Percentiles rank a stretch among this genome's conserved stretches.
phyloP scores from a whole-genome alignment of 1,140 invertebrate species.

The Steinernema khuongi region DNA sequence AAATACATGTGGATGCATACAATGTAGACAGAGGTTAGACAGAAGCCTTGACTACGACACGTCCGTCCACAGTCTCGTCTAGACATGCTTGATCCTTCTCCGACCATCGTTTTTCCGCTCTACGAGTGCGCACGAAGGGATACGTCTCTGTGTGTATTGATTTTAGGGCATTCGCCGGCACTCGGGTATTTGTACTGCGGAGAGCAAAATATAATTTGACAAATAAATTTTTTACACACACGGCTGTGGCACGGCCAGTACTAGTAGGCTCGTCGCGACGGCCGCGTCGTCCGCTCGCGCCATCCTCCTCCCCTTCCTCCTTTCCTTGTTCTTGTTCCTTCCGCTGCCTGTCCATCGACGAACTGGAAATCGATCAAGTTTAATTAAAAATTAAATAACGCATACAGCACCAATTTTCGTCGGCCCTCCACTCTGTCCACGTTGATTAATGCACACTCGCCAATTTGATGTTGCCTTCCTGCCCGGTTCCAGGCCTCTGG shows the following conservation, averaged over 20 bases:
- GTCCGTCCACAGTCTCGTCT: no score
- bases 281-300: background rate
- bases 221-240: slow-evolving; percentile 16
- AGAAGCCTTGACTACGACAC: no score
- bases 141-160: no score
- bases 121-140: no score
- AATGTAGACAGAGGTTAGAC: no score
- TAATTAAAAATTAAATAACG: slow-evolving; percentile 15
- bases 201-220: slow-evolving; percentile 10
- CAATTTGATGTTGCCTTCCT: background rate
- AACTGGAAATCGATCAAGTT: slow-evolving; percentile 11
- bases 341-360: no score
- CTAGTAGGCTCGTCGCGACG: background rate
- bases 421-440: background rate
- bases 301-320: background rate
- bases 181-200: background rate
- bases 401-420: background rate
- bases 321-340: background rate
- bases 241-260: background rate
- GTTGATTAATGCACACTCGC: background rate
- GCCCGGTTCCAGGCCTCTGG: background rate
- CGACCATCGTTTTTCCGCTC: no score
- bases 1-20: no score
- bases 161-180: no score
- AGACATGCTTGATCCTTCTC: no score